Percentiles rank a stretch among this genome's conserved stretches.
Conservation (phyloP, 2,888 invertebrate genomes). For the Elmis aenea region DNA sequence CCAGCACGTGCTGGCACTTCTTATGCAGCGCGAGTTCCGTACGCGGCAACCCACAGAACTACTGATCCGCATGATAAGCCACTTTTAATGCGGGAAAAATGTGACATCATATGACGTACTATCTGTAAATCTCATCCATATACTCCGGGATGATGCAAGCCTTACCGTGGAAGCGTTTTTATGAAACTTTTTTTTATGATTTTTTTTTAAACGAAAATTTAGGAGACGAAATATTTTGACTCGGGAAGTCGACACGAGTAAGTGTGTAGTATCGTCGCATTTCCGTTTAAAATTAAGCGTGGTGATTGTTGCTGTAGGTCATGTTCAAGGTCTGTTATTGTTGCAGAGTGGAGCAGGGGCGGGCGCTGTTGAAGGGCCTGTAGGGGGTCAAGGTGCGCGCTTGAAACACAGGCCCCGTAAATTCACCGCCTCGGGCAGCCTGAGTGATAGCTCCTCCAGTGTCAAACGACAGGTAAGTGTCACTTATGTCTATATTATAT, state of each 20-base stretch:
- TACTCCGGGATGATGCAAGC: too few relatives aligned
- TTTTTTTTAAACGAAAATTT: too few relatives aligned
- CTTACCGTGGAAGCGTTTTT: too few relatives aligned
- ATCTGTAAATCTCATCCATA: not conserved
- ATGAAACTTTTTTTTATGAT: too few relatives aligned
- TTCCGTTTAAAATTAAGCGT: too few relatives aligned
- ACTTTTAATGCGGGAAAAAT: slow-evolving; percentile 22
- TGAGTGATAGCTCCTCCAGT: slow-evolving; percentile 48
- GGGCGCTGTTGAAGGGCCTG: slow-evolving; percentile 49
- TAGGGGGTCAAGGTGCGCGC: slow-evolving; percentile 45
- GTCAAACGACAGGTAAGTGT: slow-evolving; percentile 46
- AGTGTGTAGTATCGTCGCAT: too few relatives aligned
- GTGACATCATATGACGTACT: slow-evolving; percentile 14
- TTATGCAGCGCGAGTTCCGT: slow-evolving; percentile 13
- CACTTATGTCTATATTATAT: too few relatives aligned
- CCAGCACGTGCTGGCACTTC: slow-evolving; percentile 19
- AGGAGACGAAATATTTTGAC: too few relatives aligned
- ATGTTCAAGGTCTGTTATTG: slow-evolving; percentile 22
- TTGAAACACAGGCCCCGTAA: slow-evolving; percentile 45
- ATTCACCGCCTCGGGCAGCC: slow-evolving; percentile 44
- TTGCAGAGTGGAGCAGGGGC: slow-evolving; percentile 39
- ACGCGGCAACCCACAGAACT: slow-evolving; percentile 15
- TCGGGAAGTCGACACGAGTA: too few relatives aligned
- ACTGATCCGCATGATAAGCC: slow-evolving; percentile 26
- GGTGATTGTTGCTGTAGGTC: too few relatives aligned